Evolutionary conservation across 2,888 invertebrate genomes (phyloP).

Genomic region (Cremastinae sp.): DNA sequence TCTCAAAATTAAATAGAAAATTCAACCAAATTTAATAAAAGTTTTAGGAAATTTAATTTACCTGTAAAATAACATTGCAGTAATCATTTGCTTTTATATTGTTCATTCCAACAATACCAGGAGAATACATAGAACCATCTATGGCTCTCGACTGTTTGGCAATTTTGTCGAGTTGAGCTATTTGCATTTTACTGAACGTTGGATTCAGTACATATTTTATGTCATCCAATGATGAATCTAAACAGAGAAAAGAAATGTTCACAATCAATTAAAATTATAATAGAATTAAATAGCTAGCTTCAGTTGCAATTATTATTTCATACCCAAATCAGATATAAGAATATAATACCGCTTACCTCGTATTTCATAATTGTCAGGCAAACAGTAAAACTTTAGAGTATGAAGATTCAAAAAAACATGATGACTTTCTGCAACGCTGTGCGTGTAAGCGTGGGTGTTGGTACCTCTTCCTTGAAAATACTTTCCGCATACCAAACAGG

Average conservation of each 20-base stretch:
- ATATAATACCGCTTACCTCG: constrained; percentile 86
- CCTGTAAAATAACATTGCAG: constrained; percentile 98
- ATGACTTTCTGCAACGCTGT: constrained; percentile 98
- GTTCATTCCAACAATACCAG: constrained; percentile 98
- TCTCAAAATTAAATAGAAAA: no score
- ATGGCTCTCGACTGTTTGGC: constrained; percentile 96
- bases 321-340: background rate
- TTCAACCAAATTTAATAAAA: no score
- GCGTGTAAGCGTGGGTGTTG: constrained; percentile 99
- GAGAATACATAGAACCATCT: constrained; percentile 97
- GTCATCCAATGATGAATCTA: constrained; percentile 97
- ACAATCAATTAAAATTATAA: no score
- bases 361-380: constrained; percentile 99
- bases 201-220: constrained; percentile 99
- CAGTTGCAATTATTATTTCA: no score
- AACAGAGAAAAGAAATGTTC: constrained; percentile 61
- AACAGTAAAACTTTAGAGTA: constrained; percentile 98
- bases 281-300: no score
- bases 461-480: constrained; percentile 98
- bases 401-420: constrained; percentile 98
- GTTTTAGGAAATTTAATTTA: constrained; percentile 80
- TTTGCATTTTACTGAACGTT: constrained; percentile 93
- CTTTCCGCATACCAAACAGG: constrained; percentile 99
- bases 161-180: constrained; percentile 89
- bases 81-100: constrained; percentile 99